A percentile compares a stretch with the other conserved stretches of the same genome.
phyloP scores from a whole-genome alignment of 2,113 vertebrate species.

The Pycnonotus jocosus region DNA sequence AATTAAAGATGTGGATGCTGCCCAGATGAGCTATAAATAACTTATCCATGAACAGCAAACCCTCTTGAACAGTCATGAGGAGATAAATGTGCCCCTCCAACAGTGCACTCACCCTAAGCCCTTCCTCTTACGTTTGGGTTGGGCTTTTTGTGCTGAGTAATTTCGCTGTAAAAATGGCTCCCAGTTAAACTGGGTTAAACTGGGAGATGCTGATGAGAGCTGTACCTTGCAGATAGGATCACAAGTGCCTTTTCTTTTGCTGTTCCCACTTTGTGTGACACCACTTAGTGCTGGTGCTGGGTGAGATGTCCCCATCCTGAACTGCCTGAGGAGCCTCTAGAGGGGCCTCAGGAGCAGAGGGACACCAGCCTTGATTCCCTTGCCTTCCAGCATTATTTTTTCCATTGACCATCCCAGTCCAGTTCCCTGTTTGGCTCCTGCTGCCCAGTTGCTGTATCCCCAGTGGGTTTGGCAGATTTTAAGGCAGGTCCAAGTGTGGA shows the following conservation, averaged over 20 bases:
- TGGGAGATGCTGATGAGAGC: background rate
- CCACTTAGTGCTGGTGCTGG: background rate
- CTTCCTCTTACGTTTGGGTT: background rate
- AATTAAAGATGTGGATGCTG: conserved; percentile 49
- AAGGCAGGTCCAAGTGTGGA: background rate
- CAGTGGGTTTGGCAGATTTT: background rate
- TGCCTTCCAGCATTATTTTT: background rate
- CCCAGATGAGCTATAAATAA: conserved; percentile 45
- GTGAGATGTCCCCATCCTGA: background rate
- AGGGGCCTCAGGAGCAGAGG: background rate
- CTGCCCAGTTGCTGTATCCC: background rate
- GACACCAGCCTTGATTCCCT: background rate
- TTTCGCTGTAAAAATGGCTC: background rate
- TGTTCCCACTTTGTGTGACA: background rate
- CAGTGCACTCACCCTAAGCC: background rate
- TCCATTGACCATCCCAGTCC: background rate
- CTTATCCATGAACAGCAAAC: background rate
- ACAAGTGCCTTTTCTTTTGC: background rate
- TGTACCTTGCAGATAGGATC: background rate
- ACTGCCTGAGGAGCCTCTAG: background rate
- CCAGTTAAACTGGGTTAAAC: background rate
- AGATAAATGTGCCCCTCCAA: background rate
- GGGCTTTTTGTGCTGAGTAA: background rate
- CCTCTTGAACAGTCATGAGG: background rate
- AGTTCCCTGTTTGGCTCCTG: background rate